phyloP scores from a whole-genome alignment of 1,140 invertebrate genomes.

The Diprion similis region DNA sequence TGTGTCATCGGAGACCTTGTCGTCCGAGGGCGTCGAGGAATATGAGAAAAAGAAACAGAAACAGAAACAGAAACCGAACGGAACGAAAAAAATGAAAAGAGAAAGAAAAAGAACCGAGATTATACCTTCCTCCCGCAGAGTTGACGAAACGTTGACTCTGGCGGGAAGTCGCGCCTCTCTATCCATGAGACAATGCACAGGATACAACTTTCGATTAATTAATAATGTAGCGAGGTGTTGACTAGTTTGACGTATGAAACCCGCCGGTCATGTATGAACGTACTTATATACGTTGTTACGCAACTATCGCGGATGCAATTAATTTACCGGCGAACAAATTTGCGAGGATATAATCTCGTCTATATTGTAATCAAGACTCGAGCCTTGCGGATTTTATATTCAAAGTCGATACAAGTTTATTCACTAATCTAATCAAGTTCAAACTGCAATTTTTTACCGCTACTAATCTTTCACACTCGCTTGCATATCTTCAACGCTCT shows the following conservation, averaged over 20 bases:
- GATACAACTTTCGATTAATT: not conserved
- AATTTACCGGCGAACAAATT: not conserved
- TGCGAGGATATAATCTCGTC: too few relatives aligned
- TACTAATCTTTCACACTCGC: too few relatives aligned
- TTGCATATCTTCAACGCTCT: too few relatives aligned
- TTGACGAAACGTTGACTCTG: not conserved
- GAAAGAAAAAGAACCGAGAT: not conserved
- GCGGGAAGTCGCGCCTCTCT: not conserved
- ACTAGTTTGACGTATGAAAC: not conserved
- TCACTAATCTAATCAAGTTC: too few relatives aligned
- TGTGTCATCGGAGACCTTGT: conserved; percentile 5
- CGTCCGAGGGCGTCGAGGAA: not conserved
- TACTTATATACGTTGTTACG: not conserved
- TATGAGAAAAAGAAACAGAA: not conserved
- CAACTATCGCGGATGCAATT: not conserved
- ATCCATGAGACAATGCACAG: not conserved
- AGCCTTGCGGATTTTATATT: too few relatives aligned
- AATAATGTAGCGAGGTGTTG: not conserved
- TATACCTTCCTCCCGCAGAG: too few relatives aligned
- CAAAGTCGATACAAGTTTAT: too few relatives aligned
- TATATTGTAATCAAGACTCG: too few relatives aligned
- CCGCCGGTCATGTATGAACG: not conserved
- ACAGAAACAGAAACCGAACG: not conserved
- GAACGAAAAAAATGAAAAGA: too few relatives aligned
- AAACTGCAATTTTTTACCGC: too few relatives aligned